Evolutionary conservation across 2,888 invertebrate genomes (phyloP).

Genomic region (Mimachlamys varia): DNA sequence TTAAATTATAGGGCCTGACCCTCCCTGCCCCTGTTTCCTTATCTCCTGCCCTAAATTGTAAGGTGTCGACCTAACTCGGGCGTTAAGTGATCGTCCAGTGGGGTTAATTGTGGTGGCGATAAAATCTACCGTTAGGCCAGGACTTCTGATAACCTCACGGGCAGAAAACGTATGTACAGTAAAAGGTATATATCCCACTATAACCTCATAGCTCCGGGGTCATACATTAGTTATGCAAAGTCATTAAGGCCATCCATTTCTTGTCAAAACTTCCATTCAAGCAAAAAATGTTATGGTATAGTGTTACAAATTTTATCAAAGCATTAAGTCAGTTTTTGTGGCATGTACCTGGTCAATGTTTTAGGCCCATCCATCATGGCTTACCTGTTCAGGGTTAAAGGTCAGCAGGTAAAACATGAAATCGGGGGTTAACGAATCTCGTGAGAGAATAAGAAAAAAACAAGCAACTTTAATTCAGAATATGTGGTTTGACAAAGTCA

Average conservation of each 20-base stretch:
- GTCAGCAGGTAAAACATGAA: slow-evolving; percentile 31
- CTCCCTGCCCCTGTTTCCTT: background rate
- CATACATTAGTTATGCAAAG: background rate
- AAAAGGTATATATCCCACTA: background rate
- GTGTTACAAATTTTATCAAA: slow-evolving; percentile 20
- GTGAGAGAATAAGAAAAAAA: slow-evolving; percentile 1
- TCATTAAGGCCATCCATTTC: slow-evolving; percentile 14
- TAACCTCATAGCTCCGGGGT: background rate
- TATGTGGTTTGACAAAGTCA: background rate
- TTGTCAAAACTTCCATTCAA: slow-evolving; percentile 28
- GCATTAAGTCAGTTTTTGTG: background rate
- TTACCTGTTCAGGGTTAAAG: slow-evolving; percentile 20
- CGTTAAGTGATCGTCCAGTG: background rate
- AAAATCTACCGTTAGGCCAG: background rate
- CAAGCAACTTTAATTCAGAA: background rate
- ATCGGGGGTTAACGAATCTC: background rate
- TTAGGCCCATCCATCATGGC: background rate
- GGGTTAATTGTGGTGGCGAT: background rate
- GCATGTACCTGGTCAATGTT: background rate
- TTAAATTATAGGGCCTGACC: slow-evolving; percentile 9
- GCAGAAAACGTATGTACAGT: background rate
- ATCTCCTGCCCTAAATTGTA: background rate
- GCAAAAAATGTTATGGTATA: slow-evolving; percentile 20
- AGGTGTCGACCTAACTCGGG: background rate
- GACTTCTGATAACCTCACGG: background rate